These are phyloP conservation scores for Triplophysa siluroides DNA, from an alignment of 2,113 vertebrate species.

Conservation along the genomic window DNA sequence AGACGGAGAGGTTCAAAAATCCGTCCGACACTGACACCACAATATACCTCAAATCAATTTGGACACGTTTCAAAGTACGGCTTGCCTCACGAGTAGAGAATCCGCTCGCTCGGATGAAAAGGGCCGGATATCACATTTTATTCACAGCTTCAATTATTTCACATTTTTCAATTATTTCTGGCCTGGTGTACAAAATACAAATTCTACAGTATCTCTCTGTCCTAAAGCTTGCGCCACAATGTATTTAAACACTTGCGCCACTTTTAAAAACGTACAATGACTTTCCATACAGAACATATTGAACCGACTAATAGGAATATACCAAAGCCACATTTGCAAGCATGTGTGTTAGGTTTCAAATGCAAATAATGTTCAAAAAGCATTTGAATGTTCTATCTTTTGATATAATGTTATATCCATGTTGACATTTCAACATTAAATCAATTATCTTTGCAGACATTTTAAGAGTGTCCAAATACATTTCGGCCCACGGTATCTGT, in stretches of 20 bases:
- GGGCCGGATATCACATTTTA: background rate
- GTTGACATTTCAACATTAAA: too few species aligned
- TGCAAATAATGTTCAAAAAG: too few species aligned
- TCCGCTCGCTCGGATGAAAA: background rate
- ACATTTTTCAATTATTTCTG: background rate
- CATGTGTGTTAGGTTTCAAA: too few species aligned
- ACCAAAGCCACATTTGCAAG: too few species aligned
- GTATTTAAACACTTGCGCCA: too few species aligned
- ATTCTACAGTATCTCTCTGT: background rate
- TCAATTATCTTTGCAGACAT: too few species aligned
- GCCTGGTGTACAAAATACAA: background rate
- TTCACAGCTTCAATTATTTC: slow-evolving; percentile 7
- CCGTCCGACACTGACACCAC: slow-evolving; percentile 3
- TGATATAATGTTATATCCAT: too few species aligned
- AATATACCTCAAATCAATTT: slow-evolving; percentile 23
- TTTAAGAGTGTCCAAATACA: too few species aligned
- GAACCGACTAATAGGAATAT: too few species aligned
- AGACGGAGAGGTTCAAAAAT: background rate
- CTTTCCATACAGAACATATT: too few species aligned
- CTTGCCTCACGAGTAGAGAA: background rate
- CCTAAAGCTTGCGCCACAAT: background rate
- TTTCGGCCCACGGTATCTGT: background rate
- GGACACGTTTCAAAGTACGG: slow-evolving; percentile 6
- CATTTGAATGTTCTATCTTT: too few species aligned
- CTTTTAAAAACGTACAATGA: too few species aligned